phyloP scores from a whole-genome alignment of 2,113 vertebrate species.

The Phocoena phocoena region DNA sequence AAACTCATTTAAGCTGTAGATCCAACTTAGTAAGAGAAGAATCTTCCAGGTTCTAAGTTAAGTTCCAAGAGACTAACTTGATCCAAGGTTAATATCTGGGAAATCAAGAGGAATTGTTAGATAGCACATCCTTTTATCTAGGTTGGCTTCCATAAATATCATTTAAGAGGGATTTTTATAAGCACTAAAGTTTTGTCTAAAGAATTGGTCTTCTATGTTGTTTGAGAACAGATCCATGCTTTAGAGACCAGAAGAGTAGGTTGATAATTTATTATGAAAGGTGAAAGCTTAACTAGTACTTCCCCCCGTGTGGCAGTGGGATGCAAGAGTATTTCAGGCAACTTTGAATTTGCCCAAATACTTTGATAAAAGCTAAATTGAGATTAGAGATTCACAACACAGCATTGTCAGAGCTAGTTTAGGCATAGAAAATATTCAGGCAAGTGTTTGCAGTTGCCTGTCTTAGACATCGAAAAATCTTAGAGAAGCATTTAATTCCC shows the following conservation, averaged over 20 bases:
- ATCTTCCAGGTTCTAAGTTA: neutral
- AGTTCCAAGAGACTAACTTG: neutral
- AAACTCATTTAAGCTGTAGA: neutral
- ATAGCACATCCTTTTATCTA: neutral
- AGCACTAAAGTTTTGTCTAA: neutral
- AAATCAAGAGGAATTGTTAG: neutral
- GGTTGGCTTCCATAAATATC: neutral
- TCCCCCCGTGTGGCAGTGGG: neutral
- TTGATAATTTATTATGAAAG: neutral
- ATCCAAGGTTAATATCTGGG: neutral
- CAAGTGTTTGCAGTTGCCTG: neutral
- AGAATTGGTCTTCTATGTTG: neutral
- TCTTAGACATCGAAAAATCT: neutral
- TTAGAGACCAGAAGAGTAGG: neutral
- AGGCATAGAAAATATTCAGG: neutral
- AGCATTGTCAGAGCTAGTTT: neutral
- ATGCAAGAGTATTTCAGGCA: neutral
- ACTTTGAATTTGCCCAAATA: neutral
- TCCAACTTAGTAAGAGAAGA: neutral
- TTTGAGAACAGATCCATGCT: neutral
- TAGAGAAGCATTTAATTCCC: neutral
- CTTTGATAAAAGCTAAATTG: neutral
- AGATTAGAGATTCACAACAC: neutral
- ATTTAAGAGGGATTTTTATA: conserved; percentile 23
- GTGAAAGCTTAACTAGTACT: neutral